A percentile compares a stretch with the other conserved stretches of the same genome.
phyloP scores from a whole-genome alignment of 2,113 vertebrate genomes.

The Mesembrinibis cayennensis region DNA sequence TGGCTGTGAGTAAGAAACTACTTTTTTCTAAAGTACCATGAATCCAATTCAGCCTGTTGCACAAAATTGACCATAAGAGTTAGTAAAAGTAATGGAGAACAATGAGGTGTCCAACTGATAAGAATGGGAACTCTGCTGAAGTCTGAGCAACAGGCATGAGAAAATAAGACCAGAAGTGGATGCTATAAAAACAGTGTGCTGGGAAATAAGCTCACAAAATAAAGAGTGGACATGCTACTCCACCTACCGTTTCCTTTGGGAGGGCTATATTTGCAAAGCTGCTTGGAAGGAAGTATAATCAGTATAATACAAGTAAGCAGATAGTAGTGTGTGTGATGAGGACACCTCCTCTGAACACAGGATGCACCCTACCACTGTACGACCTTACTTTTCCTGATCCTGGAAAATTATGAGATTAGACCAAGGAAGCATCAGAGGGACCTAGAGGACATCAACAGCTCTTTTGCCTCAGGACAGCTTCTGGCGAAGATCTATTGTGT shows the following conservation, averaged over 20 bases:
- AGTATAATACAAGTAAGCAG: neutral
- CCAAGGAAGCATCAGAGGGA: neutral
- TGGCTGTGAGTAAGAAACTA: neutral
- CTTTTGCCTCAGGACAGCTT: neutral
- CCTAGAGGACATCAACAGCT: neutral
- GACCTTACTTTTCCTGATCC: neutral
- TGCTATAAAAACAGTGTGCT: neutral
- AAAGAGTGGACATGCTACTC: neutral
- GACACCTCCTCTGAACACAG: neutral
- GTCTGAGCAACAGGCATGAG: neutral
- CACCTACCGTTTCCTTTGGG: neutral
- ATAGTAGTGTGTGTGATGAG: neutral
- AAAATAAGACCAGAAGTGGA: neutral
- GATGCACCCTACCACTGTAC: neutral
- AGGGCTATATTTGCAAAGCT: neutral
- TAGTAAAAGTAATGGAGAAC: neutral
- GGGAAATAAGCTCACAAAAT: neutral
- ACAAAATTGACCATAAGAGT: neutral
- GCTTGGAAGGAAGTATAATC: neutral
- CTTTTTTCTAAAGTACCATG: neutral
- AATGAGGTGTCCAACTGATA: neutral
- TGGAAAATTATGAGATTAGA: neutral
- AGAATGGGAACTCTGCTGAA: neutral
- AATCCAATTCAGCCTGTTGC: neutral
- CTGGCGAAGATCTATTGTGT: neutral